These are phyloP conservation scores for Strix occidentalis DNA, from an alignment of 2,797 vertebrate genomes.

Conservation along the genomic window DNA sequence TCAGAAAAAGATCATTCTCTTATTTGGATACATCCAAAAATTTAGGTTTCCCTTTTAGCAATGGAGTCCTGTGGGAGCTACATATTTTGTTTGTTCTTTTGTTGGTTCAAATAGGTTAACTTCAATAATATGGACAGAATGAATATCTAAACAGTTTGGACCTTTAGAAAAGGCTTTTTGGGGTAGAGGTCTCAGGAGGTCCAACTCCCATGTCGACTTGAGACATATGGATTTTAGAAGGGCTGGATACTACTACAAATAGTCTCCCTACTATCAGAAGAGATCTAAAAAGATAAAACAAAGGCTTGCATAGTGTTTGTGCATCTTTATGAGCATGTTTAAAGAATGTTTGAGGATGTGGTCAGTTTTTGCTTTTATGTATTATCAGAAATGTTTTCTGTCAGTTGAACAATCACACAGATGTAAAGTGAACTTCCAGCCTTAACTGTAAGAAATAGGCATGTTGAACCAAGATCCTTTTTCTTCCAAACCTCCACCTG, in stretches of 20 bases:
- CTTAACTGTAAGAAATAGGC: background rate
- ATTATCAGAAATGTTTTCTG: background rate
- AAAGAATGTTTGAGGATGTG: background rate
- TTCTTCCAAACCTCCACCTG: background rate
- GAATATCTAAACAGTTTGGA: background rate
- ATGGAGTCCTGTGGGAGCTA: background rate
- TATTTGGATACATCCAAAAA: background rate
- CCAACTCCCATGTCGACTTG: background rate
- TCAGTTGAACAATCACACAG: background rate
- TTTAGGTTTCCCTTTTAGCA: background rate
- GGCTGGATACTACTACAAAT: background rate
- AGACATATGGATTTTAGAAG: background rate
- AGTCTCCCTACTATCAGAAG: background rate
- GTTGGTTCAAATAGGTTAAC: background rate
- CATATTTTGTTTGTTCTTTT: background rate
- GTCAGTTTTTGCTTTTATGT: background rate
- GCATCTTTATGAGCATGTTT: background rate
- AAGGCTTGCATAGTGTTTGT: background rate
- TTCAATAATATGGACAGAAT: background rate
- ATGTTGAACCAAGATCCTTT: background rate
- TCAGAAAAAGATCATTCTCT: background rate
- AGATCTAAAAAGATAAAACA: background rate
- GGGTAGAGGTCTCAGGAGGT: background rate
- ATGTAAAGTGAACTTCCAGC: background rate
- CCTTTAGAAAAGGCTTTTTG: background rate